Conservation (phyloP, 2,888 invertebrate species). For the Cantharis rustica region DNA sequence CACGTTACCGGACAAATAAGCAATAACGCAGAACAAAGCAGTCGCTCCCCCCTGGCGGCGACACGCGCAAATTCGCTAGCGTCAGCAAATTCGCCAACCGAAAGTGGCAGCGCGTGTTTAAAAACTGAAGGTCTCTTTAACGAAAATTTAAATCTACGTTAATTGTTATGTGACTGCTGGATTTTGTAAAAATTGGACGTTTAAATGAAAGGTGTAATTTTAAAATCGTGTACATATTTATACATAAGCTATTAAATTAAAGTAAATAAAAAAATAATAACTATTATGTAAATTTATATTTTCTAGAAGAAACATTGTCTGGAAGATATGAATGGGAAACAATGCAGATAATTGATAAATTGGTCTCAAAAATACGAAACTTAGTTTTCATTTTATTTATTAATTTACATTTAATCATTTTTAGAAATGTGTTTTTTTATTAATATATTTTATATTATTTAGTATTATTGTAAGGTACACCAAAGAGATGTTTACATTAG, state of each 20-base stretch:
- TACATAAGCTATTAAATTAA: slow-evolving; percentile 11
- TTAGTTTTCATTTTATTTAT: slow-evolving; percentile 47
- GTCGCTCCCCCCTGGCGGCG: slow-evolving; percentile 71
- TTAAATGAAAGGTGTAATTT: slow-evolving; percentile 14
- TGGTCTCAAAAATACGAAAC: slow-evolving; percentile 54
- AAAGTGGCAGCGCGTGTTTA: slow-evolving; percentile 68
- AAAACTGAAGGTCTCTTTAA: slow-evolving; percentile 61
- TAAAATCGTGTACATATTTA: slow-evolving; percentile 28
- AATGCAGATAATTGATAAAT: slow-evolving; percentile 36
- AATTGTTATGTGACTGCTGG: slow-evolving; percentile 3
- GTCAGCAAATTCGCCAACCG: slow-evolving; percentile 71
- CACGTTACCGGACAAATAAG: slow-evolving; percentile 37
- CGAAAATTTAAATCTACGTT: slow-evolving; percentile 50
- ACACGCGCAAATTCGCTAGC: slow-evolving; percentile 73
- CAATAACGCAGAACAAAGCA: slow-evolving; percentile 60
- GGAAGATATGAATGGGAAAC: slow-evolving; percentile 24
- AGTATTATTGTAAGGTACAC: slow-evolving; percentile 52
- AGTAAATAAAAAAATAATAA: slow-evolving; percentile 2
- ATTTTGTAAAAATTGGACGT: slow-evolving; percentile 8
- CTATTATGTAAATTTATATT: slow-evolving; percentile 25
- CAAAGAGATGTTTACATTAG: slow-evolving; percentile 51
- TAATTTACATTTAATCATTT: slow-evolving; percentile 42
- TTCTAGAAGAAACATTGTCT: slow-evolving; percentile 17
- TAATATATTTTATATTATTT: slow-evolving; percentile 49
- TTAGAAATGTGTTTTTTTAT: slow-evolving; percentile 46